Conservation (phyloP, 1,140 invertebrate genomes). For the Drosophila nannoptera region DNA sequence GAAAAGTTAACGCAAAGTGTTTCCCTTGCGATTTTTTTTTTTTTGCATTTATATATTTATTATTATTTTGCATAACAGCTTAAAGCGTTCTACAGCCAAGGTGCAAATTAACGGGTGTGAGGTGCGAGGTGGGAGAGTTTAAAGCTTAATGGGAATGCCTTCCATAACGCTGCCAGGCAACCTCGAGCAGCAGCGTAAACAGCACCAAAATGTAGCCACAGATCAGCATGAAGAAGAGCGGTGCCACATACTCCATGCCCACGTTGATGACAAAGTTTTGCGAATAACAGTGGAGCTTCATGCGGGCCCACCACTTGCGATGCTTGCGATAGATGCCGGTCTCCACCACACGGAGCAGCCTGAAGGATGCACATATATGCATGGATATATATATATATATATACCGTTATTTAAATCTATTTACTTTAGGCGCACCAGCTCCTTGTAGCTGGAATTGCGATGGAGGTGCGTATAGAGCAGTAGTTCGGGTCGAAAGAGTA, state of each 20-base stretch:
- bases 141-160: slow-evolving; percentile 7
- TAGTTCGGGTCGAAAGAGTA: slow-evolving; percentile 61
- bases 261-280: slow-evolving; percentile 68
- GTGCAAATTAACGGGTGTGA: not conserved
- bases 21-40: slow-evolving; percentile 41
- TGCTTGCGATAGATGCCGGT: slow-evolving; percentile 68
- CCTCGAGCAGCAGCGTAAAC: slow-evolving; percentile 51
- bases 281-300: slow-evolving; percentile 64
- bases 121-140: slow-evolving; percentile 3
- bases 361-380: slow-evolving; percentile 17
- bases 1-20: slow-evolving; percentile 69
- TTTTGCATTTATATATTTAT: slow-evolving; percentile 23
- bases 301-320: slow-evolving; percentile 56
- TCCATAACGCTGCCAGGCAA: slow-evolving; percentile 56
- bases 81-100: slow-evolving; percentile 33
- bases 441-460: slow-evolving; percentile 70
- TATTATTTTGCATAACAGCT: slow-evolving; percentile 53
- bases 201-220: slow-evolving; percentile 59
- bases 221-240: slow-evolving; percentile 70
- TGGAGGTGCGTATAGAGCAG: slow-evolving; percentile 58
- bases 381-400: not conserved
- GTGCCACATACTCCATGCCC: slow-evolving; percentile 74
- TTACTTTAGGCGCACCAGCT: slow-evolving; percentile 58
- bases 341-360: slow-evolving; percentile 59
- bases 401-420: not conserved